These are phyloP conservation scores for Ploceus nigricollis DNA, from an alignment of 2,113 vertebrate species.

Conservation along the genomic window DNA sequence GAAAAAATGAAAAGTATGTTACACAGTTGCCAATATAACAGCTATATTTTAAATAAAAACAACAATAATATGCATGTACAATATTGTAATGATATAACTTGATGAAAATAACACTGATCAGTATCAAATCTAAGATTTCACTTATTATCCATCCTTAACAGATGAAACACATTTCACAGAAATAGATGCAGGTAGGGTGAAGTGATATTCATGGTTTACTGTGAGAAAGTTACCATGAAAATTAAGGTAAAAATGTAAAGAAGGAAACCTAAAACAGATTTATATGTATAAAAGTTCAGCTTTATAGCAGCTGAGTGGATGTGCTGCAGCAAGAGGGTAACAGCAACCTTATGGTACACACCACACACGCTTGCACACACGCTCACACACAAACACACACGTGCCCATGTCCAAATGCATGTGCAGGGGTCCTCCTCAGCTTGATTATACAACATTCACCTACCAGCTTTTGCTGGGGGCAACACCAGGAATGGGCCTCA, in stretches of 20 bases:
- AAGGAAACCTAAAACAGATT: neutral
- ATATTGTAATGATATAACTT: neutral
- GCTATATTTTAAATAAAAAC: slow-evolving; percentile 53
- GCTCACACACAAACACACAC: neutral
- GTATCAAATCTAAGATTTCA: slow-evolving; percentile 1
- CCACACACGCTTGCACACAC: neutral
- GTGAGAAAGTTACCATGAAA: neutral
- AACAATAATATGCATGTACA: slow-evolving; percentile 46
- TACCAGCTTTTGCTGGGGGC: neutral
- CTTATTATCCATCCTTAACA: slow-evolving; percentile 35
- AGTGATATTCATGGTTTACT: neutral
- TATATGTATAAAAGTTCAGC: neutral
- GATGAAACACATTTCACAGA: slow-evolving; percentile 16
- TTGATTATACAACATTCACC: neutral
- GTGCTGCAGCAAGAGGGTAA: neutral
- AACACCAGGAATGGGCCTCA: neutral
- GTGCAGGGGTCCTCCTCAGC: neutral
- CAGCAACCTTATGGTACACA: neutral
- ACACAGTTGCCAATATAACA: neutral
- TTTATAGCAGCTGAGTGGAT: neutral
- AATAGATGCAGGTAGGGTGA: neutral
- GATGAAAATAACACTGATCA: slow-evolving; percentile 48
- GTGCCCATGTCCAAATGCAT: neutral
- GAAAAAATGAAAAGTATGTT: neutral
- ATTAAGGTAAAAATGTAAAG: neutral